These are phyloP conservation scores for Aplysina aerophoba DNA, from an alignment of 37 sponge, comb jelly and placozoan species.

Conservation along the genomic window DNA sequence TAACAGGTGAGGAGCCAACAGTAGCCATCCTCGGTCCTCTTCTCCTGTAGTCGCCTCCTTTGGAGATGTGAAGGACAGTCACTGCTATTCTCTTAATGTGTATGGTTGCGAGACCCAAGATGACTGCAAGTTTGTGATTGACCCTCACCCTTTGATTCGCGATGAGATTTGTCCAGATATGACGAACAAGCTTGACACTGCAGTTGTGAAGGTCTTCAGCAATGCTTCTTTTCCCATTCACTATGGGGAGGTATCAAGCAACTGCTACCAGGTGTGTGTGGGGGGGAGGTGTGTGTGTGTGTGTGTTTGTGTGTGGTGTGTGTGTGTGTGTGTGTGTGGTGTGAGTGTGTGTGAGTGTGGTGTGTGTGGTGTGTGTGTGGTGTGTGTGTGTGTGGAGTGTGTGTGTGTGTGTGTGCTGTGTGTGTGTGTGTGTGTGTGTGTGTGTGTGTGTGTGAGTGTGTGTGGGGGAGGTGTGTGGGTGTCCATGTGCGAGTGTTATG, in stretches of 20 bases:
- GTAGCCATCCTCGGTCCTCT: background rate
- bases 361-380: too few species aligned
- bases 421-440: background rate
- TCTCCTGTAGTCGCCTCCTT: background rate
- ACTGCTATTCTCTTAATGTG: background rate
- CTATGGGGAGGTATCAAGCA: slow-evolving; percentile 8
- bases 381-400: too few species aligned
- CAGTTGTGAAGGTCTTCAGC: background rate
- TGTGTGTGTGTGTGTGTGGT: background rate
- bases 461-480: too few species aligned
- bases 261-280: slow-evolving; percentile 37
- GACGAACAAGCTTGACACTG: slow-evolving; percentile 12
- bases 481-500: background rate
- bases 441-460: too few species aligned
- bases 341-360: slow-evolving; percentile 12
- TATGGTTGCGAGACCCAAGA: background rate
- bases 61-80: background rate
- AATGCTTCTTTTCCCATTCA: slow-evolving; percentile 3
- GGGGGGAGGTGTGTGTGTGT: slow-evolving; percentile 35
- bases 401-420: too few species aligned
- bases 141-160: too few species aligned
- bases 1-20: too few species aligned
- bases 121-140: background rate
- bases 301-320: slow-evolving; percentile 33
- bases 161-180: too few species aligned